Evolutionary conservation across 2,797 vertebrate genomes (phyloP).

Genomic region (Babyrousa celebensis): DNA sequence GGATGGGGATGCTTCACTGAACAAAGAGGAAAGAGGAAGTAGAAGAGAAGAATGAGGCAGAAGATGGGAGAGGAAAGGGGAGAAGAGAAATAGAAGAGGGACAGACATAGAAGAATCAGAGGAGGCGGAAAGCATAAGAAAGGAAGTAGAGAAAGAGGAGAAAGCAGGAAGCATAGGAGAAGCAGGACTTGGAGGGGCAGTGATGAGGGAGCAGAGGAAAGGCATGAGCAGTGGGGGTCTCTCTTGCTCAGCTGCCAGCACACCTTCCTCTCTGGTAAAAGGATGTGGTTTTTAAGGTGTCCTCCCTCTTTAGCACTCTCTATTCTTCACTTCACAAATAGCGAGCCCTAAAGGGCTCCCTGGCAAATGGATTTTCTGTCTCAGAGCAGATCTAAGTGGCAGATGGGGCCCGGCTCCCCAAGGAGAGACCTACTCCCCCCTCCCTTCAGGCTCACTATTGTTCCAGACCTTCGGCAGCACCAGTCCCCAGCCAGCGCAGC

Average conservation of each 20-base stretch:
- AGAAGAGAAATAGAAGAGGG: neutral
- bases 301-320: conserved; percentile 4
- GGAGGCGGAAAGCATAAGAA: neutral
- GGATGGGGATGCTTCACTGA: neutral
- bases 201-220: neutral
- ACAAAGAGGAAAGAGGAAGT: neutral
- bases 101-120: neutral
- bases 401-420: conserved; percentile 71
- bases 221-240: rapidly evolving
- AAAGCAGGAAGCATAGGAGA: neutral
- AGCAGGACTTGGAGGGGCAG: neutral
- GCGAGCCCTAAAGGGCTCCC: conserved; percentile 39
- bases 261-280: neutral
- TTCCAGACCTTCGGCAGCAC: conserved; percentile 40
- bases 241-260: too few species aligned
- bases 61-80: neutral
- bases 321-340: conserved; percentile 62
- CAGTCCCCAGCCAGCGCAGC: neutral
- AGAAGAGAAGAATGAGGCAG: neutral
- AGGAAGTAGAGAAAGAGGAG: neutral
- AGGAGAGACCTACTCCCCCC: neutral
- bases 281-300: neutral
- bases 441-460: neutral
- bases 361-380: conserved; percentile 80
- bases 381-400: conserved; percentile 68